These are phyloP conservation scores for Pissodes strobi DNA, from an alignment of 1,140 invertebrate species.

Conservation along the genomic window DNA sequence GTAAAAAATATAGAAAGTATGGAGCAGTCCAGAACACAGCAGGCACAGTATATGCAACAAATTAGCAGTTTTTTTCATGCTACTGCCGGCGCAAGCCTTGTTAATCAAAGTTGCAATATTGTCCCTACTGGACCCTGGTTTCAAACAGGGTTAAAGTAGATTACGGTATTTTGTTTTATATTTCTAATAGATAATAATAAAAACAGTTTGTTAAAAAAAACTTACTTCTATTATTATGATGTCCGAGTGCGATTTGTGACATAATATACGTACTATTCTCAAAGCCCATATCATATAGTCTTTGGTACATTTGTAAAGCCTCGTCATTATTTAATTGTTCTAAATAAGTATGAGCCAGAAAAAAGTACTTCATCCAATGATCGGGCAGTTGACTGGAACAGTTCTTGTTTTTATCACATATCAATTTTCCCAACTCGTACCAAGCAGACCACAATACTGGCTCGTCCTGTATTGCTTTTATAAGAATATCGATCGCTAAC, in stretches of 20 bases:
- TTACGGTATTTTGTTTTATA: no score
- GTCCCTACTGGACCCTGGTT: no score
- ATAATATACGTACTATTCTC: constrained; percentile 86
- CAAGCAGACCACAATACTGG: constrained; percentile 93
- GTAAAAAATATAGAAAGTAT: constrained; percentile 39
- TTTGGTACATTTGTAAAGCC: constrained; percentile 80
- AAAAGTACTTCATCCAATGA: constrained; percentile 96
- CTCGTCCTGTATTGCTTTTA: constrained; percentile 75
- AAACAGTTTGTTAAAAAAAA: neutral
- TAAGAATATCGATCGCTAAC: constrained; percentile 75
- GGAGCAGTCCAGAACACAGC: constrained; percentile 18
- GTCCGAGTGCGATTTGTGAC: constrained; percentile 88
- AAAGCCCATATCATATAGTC: constrained; percentile 79
- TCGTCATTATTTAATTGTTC: constrained; percentile 91
- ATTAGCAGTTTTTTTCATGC: constrained; percentile 10
- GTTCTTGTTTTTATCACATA: constrained; percentile 74
- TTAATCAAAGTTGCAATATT: no score
- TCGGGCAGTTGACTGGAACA: constrained; percentile 70
- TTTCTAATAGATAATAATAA: no score
- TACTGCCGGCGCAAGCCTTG: no score
- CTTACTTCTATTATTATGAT: constrained; percentile 89
- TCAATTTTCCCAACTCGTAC: constrained; percentile 86
- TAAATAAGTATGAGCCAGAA: constrained; percentile 86
- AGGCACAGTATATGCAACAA: constrained; percentile 17
- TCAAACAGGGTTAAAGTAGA: no score